Evolutionary conservation across 1,140 invertebrate genomes (phyloP), one percentile per base, ranked within the genome.

Genomic region (Drosophila grimshawi): DNA sequence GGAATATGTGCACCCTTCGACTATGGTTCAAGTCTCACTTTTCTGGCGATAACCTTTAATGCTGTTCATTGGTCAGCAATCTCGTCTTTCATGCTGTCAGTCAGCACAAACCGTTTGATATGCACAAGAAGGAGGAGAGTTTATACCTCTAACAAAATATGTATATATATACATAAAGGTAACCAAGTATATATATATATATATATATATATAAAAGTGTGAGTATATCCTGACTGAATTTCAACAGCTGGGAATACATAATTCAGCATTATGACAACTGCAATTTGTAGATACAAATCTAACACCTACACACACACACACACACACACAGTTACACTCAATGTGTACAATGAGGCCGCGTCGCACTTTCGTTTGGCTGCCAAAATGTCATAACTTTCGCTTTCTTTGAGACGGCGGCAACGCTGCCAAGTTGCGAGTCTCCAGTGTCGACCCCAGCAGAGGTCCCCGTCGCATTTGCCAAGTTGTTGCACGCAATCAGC

Each of bases 331-430:
- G 53, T 60, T 43, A 53, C 43, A 32, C 5, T 65, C 60, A 59
- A 19, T 19, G 19, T 19, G 19, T 19, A 19, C 19, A 19, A 19
- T 19, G 19, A 19, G 19, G 19, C 45, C 52, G 41, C 7, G 51
- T 55, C 43, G 63, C 68, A 88, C 80, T 83, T 77, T 83, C 80
- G 43, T 66, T 83, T 80, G 72, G 63, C 65, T 77, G 80, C 83
- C 82, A 79, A 80, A 82, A 73, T 88, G 82, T 76, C 82, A 79
- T 88, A 88, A 88, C 82, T 86, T 86, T 86, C 82, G 82, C 79
- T 88, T 86, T 86, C 83, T 52, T 64, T 51, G 70, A 53, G 63
- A 60, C 78, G 53, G 45, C 39, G 39, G 10, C 19, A 19, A 19
- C 62, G 52, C 32, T 49, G 65, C 45, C 60, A 71, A 61, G 32